Conservation (phyloP, 2,888 invertebrate species). For the Chrysopilus asiliformis region DNA sequence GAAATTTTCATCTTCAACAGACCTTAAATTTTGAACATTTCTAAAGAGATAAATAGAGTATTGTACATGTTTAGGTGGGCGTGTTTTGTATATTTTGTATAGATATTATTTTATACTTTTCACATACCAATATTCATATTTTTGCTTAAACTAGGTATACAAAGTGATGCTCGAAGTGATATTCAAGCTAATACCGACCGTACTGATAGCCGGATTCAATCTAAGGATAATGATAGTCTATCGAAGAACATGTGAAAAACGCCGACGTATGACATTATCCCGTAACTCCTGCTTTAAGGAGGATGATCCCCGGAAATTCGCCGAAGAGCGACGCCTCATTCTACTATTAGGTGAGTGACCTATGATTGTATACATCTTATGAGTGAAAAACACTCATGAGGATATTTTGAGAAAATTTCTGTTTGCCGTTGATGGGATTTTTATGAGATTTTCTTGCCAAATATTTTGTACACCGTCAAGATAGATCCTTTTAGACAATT, state of each 20-base stretch:
- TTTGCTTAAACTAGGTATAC: constrained; percentile 44
- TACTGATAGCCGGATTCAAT: constrained; percentile 50
- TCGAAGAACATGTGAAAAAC: constrained; percentile 47
- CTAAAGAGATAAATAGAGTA: not conserved
- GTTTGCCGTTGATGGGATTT: too few species aligned
- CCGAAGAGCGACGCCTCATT: constrained; percentile 52
- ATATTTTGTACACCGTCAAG: too few species aligned
- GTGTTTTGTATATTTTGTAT: constrained; percentile 3
- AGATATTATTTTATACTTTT: not conserved
- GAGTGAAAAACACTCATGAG: too few species aligned
- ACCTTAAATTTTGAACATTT: too few species aligned
- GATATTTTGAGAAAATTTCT: too few species aligned
- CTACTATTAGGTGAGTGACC: constrained; percentile 40
- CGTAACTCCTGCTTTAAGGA: constrained; percentile 41
- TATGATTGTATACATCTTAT: not conserved
- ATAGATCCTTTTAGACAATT: too few species aligned
- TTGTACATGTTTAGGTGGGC: too few species aligned
- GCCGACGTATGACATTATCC: constrained; percentile 50
- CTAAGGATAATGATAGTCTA: constrained; percentile 53
- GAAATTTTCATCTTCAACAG: too few species aligned
- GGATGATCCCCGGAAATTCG: constrained; percentile 50
- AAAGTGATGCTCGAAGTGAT: constrained; percentile 49
- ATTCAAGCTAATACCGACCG: constrained; percentile 54
- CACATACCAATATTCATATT: constrained; percentile 16
- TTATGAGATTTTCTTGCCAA: too few species aligned